Percentiles rank a stretch among this genome's conserved stretches.
These are phyloP conservation scores for Oncorhynchus gorbuscha DNA, from an alignment of 2,113 vertebrate genomes.

Conservation along the genomic window DNA sequence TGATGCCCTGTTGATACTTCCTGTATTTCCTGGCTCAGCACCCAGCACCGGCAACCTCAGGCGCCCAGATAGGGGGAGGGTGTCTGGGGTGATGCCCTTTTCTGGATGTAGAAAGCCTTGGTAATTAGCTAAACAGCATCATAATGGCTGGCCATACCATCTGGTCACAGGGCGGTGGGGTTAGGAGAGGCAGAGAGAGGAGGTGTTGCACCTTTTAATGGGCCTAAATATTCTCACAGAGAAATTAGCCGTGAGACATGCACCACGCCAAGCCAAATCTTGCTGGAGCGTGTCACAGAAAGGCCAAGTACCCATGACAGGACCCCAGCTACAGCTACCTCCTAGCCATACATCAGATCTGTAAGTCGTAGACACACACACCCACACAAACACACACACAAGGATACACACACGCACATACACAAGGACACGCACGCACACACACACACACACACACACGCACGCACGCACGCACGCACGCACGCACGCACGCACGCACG, in stretches of 20 bases:
- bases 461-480: constrained; percentile 1
- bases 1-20: constrained; percentile 38
- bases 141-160: constrained; percentile 62
- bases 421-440: not conserved
- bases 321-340: not conserved
- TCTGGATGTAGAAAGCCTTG: constrained; percentile 43
- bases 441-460: too few species aligned
- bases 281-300: not conserved
- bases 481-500: not conserved
- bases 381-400: constrained; percentile 11
- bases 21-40: constrained; percentile 30
- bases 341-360: not conserved
- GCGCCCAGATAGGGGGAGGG: constrained; percentile 38
- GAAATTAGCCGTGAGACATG: constrained; percentile 49
- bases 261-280: not conserved
- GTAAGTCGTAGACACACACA: not conserved
- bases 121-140: constrained; percentile 72
- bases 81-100: constrained; percentile 26
- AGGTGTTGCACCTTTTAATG: constrained; percentile 72
- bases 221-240: constrained; percentile 62
- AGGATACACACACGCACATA: constrained; percentile 9
- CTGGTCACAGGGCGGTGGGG: constrained; percentile 55
- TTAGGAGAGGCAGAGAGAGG: constrained; percentile 31
- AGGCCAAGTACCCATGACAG: not conserved
- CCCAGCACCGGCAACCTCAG: constrained; percentile 37